These are phyloP conservation scores for Sebastes nivosus DNA, from an alignment of 2,797 vertebrate genomes.

Conservation along the genomic window DNA sequence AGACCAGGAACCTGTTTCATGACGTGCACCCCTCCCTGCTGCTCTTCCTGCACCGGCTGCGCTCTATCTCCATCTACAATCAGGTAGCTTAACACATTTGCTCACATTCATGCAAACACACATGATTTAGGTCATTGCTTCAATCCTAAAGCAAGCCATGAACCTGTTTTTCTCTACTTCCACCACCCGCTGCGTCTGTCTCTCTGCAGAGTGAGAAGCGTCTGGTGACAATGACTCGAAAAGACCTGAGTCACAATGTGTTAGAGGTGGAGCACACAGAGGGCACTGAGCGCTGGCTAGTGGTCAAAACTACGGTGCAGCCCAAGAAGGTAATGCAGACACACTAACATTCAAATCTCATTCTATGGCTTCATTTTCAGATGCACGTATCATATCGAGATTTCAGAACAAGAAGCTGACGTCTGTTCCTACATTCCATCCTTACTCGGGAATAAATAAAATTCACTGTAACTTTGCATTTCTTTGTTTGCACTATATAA, in stretches of 20 bases:
- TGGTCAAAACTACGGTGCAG: conserved; percentile 79
- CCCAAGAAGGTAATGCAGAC: conserved; percentile 75
- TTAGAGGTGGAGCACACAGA: conserved; percentile 83
- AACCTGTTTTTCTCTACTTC: neutral
- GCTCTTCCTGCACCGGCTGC: conserved; percentile 86
- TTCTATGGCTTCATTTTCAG: neutral
- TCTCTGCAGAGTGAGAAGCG: conserved; percentile 74
- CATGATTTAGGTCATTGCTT: neutral
- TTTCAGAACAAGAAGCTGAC: neutral
- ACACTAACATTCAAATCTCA: neutral
- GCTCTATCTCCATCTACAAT: conserved; percentile 83
- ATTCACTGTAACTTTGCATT: neutral
- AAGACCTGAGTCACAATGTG: conserved; percentile 80
- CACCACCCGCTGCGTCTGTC: neutral
- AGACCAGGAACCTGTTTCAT: conserved; percentile 86
- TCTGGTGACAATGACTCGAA: conserved; percentile 79
- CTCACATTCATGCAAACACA: neutral
- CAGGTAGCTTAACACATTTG: conserved; percentile 61
- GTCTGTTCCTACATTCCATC: neutral
- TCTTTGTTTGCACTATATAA: conserved; percentile 19
- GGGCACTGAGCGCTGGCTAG: conserved; percentile 83
- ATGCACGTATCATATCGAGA: neutral
- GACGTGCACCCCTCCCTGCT: conserved; percentile 86
- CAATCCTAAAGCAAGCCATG: neutral
- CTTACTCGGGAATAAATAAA: neutral